A percentile compares a stretch with the other conserved stretches of the same genome.
Conservation (phyloP, 1,140 invertebrate species). For the Brachystomella parvula region DNA sequence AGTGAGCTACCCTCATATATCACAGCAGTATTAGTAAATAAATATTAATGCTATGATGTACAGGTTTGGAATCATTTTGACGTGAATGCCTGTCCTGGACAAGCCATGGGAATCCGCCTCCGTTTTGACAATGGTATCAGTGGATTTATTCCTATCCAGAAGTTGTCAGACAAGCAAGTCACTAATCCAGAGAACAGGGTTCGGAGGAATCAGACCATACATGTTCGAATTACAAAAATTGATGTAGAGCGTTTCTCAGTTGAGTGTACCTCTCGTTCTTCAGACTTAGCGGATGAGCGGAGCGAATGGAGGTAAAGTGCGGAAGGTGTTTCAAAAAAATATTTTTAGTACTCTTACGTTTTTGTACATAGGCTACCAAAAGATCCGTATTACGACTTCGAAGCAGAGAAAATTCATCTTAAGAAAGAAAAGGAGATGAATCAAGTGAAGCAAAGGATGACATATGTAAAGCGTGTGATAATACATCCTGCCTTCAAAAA, state of each 20-base stretch:
- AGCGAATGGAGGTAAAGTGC: conserved; percentile 71
- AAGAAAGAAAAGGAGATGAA: conserved; percentile 70
- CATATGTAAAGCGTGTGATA: conserved; percentile 90
- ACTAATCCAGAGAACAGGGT: conserved; percentile 88
- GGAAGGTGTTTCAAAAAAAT: conserved; percentile 12
- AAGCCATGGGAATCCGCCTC: conserved; percentile 82
- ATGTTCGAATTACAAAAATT: conserved; percentile 90
- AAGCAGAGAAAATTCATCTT: conserved; percentile 70
- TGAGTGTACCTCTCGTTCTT: conserved; percentile 86
- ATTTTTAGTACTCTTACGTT: conserved; percentile 4
- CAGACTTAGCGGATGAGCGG: conserved; percentile 84
- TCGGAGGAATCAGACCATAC: conserved; percentile 73
- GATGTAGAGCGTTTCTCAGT: conserved; percentile 90
- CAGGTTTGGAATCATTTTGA: conserved; percentile 96
- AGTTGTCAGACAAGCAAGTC: conserved; percentile 89
- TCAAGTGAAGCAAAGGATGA: conserved; percentile 66
- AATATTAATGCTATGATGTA: not conserved
- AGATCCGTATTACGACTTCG: conserved; percentile 87
- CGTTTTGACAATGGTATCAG: conserved; percentile 87
- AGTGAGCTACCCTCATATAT: too few relatives aligned
- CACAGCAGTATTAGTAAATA: too few relatives aligned
- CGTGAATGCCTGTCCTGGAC: conserved; percentile 86
- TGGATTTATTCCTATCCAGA: conserved; percentile 92
- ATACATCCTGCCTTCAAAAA: conserved; percentile 97
- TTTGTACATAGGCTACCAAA: conserved; percentile 56